Evolutionary conservation across 2,113 vertebrate species (phyloP), one percentile per base, ranked within the genome.

Genomic region (Ifrita kowaldi): DNA sequence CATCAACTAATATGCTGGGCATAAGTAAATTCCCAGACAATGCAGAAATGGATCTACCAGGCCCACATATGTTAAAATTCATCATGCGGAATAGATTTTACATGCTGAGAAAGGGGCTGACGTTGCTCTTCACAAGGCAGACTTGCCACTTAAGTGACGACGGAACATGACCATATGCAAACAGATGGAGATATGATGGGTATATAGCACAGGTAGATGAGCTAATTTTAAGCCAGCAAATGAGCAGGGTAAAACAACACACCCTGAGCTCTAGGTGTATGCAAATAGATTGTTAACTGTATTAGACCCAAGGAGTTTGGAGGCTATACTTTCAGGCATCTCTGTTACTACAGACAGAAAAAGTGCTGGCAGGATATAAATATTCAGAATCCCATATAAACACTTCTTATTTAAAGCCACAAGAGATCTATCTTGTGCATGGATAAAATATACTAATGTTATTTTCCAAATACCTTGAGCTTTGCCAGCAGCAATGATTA

Each of bases 401-500:
- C 11, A 44, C 64, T 47, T 92, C 41, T 67, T 50, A 89, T 35
- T 83, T 88, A 80, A 95, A 95, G 37, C 32, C 76, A 74, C 50
- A 93, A 80, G 39, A 89, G 59, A 89, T 84, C 39, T 47, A 83
- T 46, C 60, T 57, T 56, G 16, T 49, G n/a, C 5, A 24, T 13
- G 46, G 60, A 84, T 89, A 90, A 93, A 87, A 84, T 22, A 86
- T 4, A 67, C 32, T 67, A 28, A 73, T 46, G 26, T 33, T 83
- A 88, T 73, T 88, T 85, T 60, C 76, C 37, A 90, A 1, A 2
- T 84, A 78, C 47, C 73, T 90, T 44, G 47, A 84, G 52, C 83
- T 82, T 89, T 90, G 88, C 81, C 83, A 84, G 83, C 92, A 90
- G 73, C 16, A n/a, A 94, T 63, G n/a, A 89, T 93, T 81, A 93